Conservation (phyloP, 2,797 vertebrate species). For the Mastacembelus armatus region DNA sequence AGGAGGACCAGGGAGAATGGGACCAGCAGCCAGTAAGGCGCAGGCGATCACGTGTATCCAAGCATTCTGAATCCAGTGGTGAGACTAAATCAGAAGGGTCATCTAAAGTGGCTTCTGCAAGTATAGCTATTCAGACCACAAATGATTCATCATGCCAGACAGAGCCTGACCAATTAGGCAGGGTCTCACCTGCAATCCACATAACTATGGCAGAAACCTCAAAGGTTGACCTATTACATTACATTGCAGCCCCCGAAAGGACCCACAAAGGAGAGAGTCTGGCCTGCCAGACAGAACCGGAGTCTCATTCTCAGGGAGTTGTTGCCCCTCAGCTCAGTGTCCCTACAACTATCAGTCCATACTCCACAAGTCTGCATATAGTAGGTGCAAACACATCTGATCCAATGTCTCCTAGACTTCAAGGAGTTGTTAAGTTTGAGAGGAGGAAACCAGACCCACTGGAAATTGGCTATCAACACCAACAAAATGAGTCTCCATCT, state of each 20-base stretch:
- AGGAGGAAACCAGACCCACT: constrained; percentile 97
- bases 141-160: constrained; percentile 98
- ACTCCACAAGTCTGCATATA: constrained; percentile 93
- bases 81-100: constrained; percentile 89
- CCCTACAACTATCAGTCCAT: constrained; percentile 93
- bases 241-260: constrained; percentile 97
- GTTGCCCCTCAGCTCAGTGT: constrained; percentile 92
- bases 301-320: constrained; percentile 90
- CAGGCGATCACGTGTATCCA: constrained; percentile 90
- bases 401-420: constrained; percentile 81
- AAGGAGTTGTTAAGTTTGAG: constrained; percentile 90
- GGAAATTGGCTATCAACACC: constrained; percentile 94
- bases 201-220: constrained; percentile 93
- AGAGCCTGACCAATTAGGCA: constrained; percentile 91
- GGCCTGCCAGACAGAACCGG: constrained; percentile 97
- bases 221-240: constrained; percentile 94
- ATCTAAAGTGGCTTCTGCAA: constrained; percentile 88
- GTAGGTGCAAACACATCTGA: constrained; percentile 89
- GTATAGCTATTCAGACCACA: constrained; percentile 96
- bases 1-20: constrained; percentile 96
- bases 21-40: constrained; percentile 94
- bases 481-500: constrained; percentile 88
- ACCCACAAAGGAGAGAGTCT: constrained; percentile 96
- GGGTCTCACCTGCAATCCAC: constrained; percentile 95
- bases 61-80: constrained; percentile 88